Evolutionary conservation across 2,797 vertebrate species (phyloP), one percentile per base, ranked within the genome.

Genomic region (Notolabrus celidotus): DNA sequence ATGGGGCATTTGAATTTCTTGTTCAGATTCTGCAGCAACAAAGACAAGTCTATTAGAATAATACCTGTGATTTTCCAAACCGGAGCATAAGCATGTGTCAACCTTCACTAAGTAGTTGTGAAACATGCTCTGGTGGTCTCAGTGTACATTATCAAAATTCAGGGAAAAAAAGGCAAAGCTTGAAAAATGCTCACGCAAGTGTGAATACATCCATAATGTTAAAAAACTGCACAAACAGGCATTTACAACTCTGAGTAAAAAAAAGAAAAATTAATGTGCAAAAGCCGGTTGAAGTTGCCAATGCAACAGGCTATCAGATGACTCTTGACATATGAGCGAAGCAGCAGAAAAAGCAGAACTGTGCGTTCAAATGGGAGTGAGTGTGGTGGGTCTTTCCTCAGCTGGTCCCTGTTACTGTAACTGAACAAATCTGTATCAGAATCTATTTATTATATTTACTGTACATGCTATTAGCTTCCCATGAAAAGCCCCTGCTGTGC

Each of bases 301-400:
- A 54, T 59, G 43, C 25, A 73, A 68, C 63, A 77, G 70, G 80
- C 50, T 80, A 75, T 64, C 77, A 79, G 62, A 80, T 79, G 77
- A 77, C 79, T 74, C 58, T 52, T 80, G 74, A 70, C 68, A 71
- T 47, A 42, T 68, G 25, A 68, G 20, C 10, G 3, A 90, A 90
- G 43, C 91, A 90, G 86, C 77, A 91, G 78, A 93, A 93, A 92
- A 93, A 92, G 89, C 85, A 93, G 90, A 93, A 93, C 74, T 76
- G 63, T 65, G 31, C 29, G 16, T 57, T 72, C 62, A 62, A 71
- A 78, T 20, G 3, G 64, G 54, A 76, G 59, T 22, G 54, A 54
- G 55, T 29, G 17, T 36, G 23, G 16, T 33, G 62, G 76, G 77
- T 80, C 79, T 84, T 88, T 89, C 79, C 80, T 89, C 67, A 79